A percentile compares a stretch with the other conserved stretches of the same genome.
These are phyloP conservation scores for Sebastes fasciatus DNA, from an alignment of 2,113 vertebrate genomes.

Conservation along the genomic window DNA sequence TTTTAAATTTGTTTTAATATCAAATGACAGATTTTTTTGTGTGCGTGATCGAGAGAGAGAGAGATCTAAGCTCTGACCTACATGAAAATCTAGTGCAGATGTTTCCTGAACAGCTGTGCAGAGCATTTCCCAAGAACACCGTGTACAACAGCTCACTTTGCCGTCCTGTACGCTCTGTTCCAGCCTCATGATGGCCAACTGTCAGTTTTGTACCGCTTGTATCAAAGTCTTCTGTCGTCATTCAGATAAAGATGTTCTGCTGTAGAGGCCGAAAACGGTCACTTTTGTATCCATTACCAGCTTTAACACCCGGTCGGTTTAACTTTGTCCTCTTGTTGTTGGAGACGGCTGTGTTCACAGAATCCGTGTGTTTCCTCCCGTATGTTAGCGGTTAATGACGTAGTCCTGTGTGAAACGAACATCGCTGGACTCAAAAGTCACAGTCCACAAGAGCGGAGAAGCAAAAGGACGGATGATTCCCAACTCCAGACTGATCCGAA, in stretches of 20 bases:
- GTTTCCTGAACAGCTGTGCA: conserved; percentile 67
- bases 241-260: not conserved
- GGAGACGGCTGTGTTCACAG: not conserved
- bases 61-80: conserved; percentile 57
- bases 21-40: not conserved
- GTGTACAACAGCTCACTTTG: conserved; percentile 15
- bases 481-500: conserved; percentile 20
- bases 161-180: conserved; percentile 5
- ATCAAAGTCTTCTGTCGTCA: not conserved
- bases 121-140: conserved; percentile 26
- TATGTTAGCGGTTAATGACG: not conserved
- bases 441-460: conserved; percentile 10
- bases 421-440: conserved; percentile 13
- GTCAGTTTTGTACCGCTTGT: conserved; percentile 1
- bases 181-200: not conserved
- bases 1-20: not conserved
- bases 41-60: not conserved
- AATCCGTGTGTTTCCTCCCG: conserved; percentile 2
- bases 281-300: conserved; percentile 1
- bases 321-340: not conserved
- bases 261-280: not conserved
- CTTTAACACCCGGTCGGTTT: not conserved
- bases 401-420: conserved; percentile 1
- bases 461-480: not conserved
- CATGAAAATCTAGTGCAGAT: conserved; percentile 59